phyloP scores from a whole-genome alignment of 2,888 invertebrate species.

The Hemaris fuciformis region DNA sequence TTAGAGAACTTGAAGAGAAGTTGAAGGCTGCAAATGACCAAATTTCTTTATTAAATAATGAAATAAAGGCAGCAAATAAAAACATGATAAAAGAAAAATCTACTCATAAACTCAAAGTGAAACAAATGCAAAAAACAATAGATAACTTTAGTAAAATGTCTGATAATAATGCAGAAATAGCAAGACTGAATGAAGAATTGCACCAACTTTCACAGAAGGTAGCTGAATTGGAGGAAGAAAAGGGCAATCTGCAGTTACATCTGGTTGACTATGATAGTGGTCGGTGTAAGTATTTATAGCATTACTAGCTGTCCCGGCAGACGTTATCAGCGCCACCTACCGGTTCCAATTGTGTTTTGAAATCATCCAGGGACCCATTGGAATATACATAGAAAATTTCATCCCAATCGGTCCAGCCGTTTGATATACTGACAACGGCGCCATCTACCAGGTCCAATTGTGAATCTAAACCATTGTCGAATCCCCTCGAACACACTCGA shows the following conservation, averaged over 20 bases:
- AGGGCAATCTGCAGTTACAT: constrained; percentile 93
- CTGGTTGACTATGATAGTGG: constrained; percentile 90
- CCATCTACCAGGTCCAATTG: too few relatives aligned
- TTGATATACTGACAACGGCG: too few relatives aligned
- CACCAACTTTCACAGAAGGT: constrained; percentile 87
- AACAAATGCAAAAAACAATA: constrained; percentile 88
- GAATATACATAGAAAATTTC: too few relatives aligned
- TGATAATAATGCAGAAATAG: constrained; percentile 85
- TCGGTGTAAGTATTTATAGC: constrained; percentile 77
- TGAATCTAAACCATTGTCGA: too few relatives aligned
- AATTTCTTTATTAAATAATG: constrained; percentile 82
- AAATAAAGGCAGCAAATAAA: constrained; percentile 88
- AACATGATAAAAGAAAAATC: constrained; percentile 89
- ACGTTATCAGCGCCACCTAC: too few relatives aligned
- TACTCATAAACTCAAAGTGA: constrained; percentile 86
- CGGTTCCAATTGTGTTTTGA: too few relatives aligned
- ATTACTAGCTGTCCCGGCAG: too few relatives aligned
- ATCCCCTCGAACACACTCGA: too few relatives aligned
- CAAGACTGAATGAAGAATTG: constrained; percentile 83
- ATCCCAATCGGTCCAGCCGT: too few relatives aligned
- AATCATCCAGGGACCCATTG: too few relatives aligned
- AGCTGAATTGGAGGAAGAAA: constrained; percentile 93
- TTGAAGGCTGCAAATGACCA: constrained; percentile 68
- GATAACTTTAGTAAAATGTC: constrained; percentile 85
- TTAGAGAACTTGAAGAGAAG: constrained; percentile 64